Base-by-base conservation (phyloP, 2,888 invertebrate species). In the Catonia carolina region DNA sequence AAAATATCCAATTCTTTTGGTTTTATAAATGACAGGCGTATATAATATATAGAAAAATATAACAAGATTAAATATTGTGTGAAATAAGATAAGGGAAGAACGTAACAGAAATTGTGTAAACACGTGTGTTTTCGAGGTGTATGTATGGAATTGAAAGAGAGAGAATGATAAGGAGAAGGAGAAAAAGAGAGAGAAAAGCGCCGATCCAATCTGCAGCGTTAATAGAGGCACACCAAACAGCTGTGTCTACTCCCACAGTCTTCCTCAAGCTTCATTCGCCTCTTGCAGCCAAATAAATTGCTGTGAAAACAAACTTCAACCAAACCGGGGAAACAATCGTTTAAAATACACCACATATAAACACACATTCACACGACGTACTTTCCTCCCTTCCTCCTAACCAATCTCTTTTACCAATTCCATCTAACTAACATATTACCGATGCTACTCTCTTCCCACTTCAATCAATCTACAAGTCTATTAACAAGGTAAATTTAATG, bases 171-270 rank as follows among this genome's bases (percentile, higher is more conserved):
- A 55, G 51, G 56, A 42, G 56, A 55, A 56, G 60, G 61, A 54
- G 51, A 62, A 59, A 58, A 58, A 59, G 61, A 61, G 55, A 35
- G 54, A 55, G 52, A 56, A 42, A 35, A 60, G 23, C 22, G 37
- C n/a, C 33, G 49, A 49, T 33, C 49, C 49, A 35, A 49, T 33
- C 33, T 49, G 35, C 33, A 49, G 49, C 14, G 33, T 31, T 49
- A 49, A 33, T 49, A 18, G 31, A 33, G 33, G 33, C 33, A 20
- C 27, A 27, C 27, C 27, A 12, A 27, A 33, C 49, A 31, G 49
- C 35, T 35, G 35, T 18, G 18, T 4, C 17, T 1, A 15, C 18
- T 31, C 35, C 49, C 49, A 31, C 15, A 33, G 49, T 33, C 31
- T 4, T 23, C 1, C 27, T 27, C 8, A 27, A 4, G 27, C 27